phyloP scores from a whole-genome alignment of 1,140 invertebrate genomes.

The Tribolium castaneum region DNA sequence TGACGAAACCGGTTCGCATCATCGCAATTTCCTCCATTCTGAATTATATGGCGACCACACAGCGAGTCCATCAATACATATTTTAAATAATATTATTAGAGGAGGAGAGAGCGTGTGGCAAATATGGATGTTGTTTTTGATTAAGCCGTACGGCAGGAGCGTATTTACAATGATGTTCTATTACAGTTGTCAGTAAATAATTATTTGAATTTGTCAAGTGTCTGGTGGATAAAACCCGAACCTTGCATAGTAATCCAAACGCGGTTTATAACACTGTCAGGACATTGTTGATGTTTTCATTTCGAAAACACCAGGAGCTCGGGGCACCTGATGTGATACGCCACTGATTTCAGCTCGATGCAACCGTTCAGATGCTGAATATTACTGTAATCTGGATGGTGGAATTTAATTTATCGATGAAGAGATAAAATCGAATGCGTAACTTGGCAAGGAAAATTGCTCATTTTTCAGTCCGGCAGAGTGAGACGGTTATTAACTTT shows the following conservation, averaged over 20 bases:
- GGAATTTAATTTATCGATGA: conserved; percentile 30
- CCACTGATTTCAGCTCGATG: conserved; percentile 8
- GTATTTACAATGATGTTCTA: conserved; percentile 24
- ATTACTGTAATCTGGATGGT: conserved; percentile 26
- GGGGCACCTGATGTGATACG: conserved; percentile 2
- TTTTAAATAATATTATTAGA: conserved; percentile 24
- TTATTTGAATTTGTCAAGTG: conserved; percentile 21
- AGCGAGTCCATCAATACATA: conserved; percentile 21
- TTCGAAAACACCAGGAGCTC: conserved; percentile 17
- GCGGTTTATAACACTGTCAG: conserved; percentile 24
- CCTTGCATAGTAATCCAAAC: conserved; percentile 9
- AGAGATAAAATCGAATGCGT: conserved; percentile 35
- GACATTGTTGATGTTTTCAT: conserved; percentile 32
- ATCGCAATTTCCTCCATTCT: conserved; percentile 8
- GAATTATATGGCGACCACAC: conserved; percentile 21
- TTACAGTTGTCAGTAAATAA: conserved; percentile 33
- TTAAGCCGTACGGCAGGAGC: conserved; percentile 24
- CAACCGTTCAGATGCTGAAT: conserved; percentile 8
- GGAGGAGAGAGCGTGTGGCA: not conserved
- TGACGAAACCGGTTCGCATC: not conserved
- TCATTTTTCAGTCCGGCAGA: conserved; percentile 39
- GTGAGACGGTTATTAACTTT: conserved; percentile 41
- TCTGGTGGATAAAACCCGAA: conserved; percentile 1
- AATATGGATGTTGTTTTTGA: conserved; percentile 29
- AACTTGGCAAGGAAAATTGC: conserved; percentile 39